Evolutionary conservation across 2,113 vertebrate species (phyloP), one percentile per base, ranked within the genome.

Genomic region (Accipiter cooperii): DNA sequence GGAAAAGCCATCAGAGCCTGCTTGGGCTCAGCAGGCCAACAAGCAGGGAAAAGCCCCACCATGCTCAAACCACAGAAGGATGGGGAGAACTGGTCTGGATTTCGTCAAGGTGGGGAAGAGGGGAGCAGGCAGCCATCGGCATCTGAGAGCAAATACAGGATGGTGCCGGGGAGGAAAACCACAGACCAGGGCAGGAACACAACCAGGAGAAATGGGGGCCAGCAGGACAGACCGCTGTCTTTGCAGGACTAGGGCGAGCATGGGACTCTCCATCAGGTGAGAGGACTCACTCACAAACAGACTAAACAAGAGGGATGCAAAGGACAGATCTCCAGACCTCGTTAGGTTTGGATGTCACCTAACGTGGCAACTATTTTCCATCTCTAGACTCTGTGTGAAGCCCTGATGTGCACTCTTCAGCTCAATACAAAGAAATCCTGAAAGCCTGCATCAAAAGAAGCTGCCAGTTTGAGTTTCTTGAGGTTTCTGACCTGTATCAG

Each of bases 81-180:
- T 10, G 31, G 36, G 26, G 24, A 49, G 60, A 65, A 42, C 10
- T 5, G 68, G 26, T 21, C 16, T 73, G 57, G 47, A 63, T 34
- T 47, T 46, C 40, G 65, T 38, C 54, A 26, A 26, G 36, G 31
- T 31, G 24, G 15, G 13, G 13, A 36, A 36, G 36, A 52, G 54
- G 20, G 36, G 44, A 57, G 17, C 2, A 7, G 34, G 29, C 24
- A 34, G 33, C n/a, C 13, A 0, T 29, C 2, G 3, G 81, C 31
- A n/a, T 40, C 18, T 1, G 2, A 40, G 42, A 17, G 31, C n/a
- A 60, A 40, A 25, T 5, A 20, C 33, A 14, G 18, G n/a, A 57
- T 0, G 3, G 61, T 13, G 71, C 22, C 2, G 0, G 52, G 14
- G 12, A 57, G 24, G 52, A 20, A 20, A n/a, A 51, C 24, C 29